Evolutionary conservation across 1,140 invertebrate species (phyloP).

Genomic region (Grapholita molesta): DNA sequence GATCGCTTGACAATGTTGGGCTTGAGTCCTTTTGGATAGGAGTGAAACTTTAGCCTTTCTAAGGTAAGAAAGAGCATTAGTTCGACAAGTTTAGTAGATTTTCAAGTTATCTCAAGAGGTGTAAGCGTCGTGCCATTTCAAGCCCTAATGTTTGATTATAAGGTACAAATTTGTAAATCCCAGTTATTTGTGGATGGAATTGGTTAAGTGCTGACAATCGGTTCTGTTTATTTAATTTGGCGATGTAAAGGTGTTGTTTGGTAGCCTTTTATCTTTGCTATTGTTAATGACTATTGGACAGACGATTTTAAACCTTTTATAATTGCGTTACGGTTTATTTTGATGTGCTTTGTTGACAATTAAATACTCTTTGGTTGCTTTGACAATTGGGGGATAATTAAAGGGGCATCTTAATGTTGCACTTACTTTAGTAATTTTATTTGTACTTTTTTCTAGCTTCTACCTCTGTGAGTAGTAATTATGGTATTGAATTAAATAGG

Average conservation of each 20-base stretch:
- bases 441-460: neutral
- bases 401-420: neutral
- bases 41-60: constrained; percentile 59
- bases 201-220: neutral
- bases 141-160: neutral
- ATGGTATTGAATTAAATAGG: no score
- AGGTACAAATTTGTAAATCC: neutral
- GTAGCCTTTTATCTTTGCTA: neutral
- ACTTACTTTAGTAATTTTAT: neutral
- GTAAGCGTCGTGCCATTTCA: constrained; percentile 19
- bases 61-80: constrained; percentile 65
- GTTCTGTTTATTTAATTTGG: neutral
- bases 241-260: neutral
- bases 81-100: constrained; percentile 63
- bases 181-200: neutral
- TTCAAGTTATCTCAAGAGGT: constrained; percentile 48
- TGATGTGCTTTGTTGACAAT: neutral
- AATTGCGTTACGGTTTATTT: neutral
- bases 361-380: neutral
- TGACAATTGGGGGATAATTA: neutral
- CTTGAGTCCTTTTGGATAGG: constrained; percentile 26
- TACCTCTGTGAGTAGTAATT: neutral
- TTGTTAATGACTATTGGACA: neutral
- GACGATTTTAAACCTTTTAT: neutral
- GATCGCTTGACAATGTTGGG: constrained; percentile 9